A percentile compares a stretch with the other conserved stretches of the same genome.
phyloP scores from a whole-genome alignment of 2,113 vertebrate species.

The Nestor notabilis region DNA sequence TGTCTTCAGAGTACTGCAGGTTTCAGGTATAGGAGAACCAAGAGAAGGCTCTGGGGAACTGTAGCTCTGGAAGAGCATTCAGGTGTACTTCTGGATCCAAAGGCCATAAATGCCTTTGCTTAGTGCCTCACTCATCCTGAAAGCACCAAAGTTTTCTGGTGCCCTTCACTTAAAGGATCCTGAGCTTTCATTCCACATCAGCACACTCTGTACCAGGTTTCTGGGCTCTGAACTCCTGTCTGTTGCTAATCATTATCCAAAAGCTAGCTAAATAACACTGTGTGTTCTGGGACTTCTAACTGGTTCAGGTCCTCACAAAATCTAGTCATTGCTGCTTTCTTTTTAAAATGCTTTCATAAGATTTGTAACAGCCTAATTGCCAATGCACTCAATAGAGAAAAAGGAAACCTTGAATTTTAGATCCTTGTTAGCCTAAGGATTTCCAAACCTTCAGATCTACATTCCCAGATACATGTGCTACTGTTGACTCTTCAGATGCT shows the following conservation, averaged over 20 bases:
- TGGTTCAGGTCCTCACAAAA: background rate
- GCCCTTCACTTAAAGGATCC: background rate
- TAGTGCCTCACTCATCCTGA: background rate
- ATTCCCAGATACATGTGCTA: background rate
- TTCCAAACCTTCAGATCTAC: background rate
- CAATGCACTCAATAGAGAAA: background rate
- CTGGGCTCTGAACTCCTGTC: background rate
- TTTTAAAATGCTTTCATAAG: background rate
- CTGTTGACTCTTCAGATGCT: background rate
- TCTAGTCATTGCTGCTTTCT: background rate
- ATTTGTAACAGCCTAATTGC: background rate
- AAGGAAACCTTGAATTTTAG: background rate
- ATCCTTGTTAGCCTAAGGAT: background rate
- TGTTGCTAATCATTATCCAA: background rate
- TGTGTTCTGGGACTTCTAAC: fast-evolving
- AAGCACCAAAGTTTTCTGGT: background rate
- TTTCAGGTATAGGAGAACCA: background rate
- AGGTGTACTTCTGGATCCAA: background rate
- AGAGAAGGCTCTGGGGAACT: background rate
- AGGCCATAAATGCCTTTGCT: background rate
- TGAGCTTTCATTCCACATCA: background rate
- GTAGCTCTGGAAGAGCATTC: background rate
- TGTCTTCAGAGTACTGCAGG: background rate
- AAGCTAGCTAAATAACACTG: background rate
- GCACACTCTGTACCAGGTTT: background rate